Percentiles rank a stretch among this genome's conserved stretches.
These are phyloP conservation scores for Platycheirus rosarum DNA, from an alignment of 2,888 invertebrate genomes.

Conservation along the genomic window DNA sequence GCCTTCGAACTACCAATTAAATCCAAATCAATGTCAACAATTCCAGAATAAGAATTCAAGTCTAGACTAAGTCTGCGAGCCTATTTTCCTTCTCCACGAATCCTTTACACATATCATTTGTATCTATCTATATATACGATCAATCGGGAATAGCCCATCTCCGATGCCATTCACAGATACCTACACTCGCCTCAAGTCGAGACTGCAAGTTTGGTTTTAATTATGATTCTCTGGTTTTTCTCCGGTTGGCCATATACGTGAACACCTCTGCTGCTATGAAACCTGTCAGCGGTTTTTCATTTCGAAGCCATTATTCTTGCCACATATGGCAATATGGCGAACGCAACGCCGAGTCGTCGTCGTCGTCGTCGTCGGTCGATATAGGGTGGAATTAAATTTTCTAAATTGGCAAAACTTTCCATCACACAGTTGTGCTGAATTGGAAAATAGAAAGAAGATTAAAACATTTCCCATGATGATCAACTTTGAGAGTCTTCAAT, in stretches of 20 bases:
- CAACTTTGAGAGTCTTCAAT: constrained; percentile 31
- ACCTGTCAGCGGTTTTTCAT: constrained; percentile 53
- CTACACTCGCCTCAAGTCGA: constrained; percentile 24
- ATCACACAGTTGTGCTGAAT: constrained; percentile 43
- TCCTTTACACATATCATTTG: not conserved
- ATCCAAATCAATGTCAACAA: constrained; percentile 63
- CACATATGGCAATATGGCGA: constrained; percentile 71
- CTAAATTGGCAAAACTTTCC: constrained; percentile 64
- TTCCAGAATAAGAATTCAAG: constrained; percentile 47
- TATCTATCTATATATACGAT: constrained; percentile 21
- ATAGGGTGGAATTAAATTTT: constrained; percentile 68
- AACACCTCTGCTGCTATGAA: constrained; percentile 13
- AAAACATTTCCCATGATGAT: constrained; percentile 66
- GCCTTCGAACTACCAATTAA: constrained; percentile 56
- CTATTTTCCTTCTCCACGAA: not conserved
- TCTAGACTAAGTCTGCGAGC: constrained; percentile 51
- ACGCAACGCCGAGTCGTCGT: constrained; percentile 41
- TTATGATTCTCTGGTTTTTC: constrained; percentile 43
- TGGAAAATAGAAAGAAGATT: constrained; percentile 56
- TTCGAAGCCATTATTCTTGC: constrained; percentile 65
- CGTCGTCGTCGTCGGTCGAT: too few species aligned
- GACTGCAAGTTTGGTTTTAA: constrained; percentile 58
- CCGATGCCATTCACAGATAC: constrained; percentile 63
- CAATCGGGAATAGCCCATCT: constrained; percentile 55
- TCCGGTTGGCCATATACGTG: constrained; percentile 35